Evolutionary conservation across 1,140 invertebrate genomes (phyloP), one percentile per base, ranked within the genome.

Genomic region (Zaprionus tsacasi): DNA sequence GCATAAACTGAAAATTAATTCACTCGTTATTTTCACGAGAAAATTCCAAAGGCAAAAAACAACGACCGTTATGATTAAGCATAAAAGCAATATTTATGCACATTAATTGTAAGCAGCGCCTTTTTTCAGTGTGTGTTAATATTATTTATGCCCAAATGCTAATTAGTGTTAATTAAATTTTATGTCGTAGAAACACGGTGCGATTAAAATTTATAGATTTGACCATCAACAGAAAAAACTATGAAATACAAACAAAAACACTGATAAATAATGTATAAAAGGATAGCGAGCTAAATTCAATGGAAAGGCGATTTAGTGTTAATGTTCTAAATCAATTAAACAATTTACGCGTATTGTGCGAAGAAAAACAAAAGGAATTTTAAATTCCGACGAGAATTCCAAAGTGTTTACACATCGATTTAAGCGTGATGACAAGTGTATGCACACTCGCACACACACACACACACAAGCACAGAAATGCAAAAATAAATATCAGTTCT

Each of bases 81-180:
- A 50, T 10, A 55, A 76, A 83, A 64, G 30, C 25, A 66, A 56
- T 70, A 85, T 71, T 59, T 55, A 56, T 71, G 27, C 7, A 8
- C n/a, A 78, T 71, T 71, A 50, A 61, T 48, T 59, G 40, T 52
- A 69, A 48, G 55, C 40, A 48, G 60, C 68, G 2, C n/a, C 6
- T 45, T 45, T 74, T 70, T n/a, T 17, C 10, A 33, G 7, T 1
- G 27, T 15, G 13, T 38, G 12, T 27, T 27, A 48, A 45, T n/a
- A 27, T 40, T 40, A 55, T 60, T 70, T n/a, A 63, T 38, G 45
- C 50, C 25, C 38, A 56, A 69, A 74, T 76, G 69, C 57, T 73
- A 70, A 86, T 86, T 79, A 70, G 30, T 35, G 45, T 35, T 75
- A 63, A 85, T 81, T 81, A 67, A 86, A 76, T 64, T 72, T 52